Conservation (phyloP, 2,888 invertebrate genomes). For the Lamproptera curius region DNA sequence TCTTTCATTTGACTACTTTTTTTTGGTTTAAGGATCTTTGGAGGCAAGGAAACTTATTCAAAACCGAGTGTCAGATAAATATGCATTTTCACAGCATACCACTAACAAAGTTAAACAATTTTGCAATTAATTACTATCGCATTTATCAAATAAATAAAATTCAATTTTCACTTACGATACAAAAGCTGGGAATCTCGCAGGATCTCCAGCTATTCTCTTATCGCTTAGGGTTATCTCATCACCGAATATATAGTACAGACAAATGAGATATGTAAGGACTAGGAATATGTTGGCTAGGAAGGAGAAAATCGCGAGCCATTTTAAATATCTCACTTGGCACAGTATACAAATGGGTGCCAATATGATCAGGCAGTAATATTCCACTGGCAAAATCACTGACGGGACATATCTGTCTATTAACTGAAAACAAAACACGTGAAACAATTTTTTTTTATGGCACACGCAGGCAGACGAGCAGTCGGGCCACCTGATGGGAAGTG, state of each 20-base stretch:
- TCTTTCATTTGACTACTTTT: too few species aligned
- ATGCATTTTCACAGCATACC: too few species aligned
- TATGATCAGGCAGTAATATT: slow-evolving; percentile 64
- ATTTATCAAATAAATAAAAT: neutral
- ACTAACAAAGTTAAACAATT: too few species aligned
- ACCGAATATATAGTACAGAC: slow-evolving; percentile 89
- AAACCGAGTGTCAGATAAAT: neutral
- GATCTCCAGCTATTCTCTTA: slow-evolving; percentile 74
- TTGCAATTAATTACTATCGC: neutral
- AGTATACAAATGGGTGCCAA: slow-evolving; percentile 56
- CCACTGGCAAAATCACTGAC: slow-evolving; percentile 46
- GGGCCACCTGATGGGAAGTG: too few species aligned
- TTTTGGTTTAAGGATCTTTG: neutral
- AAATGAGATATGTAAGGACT: slow-evolving; percentile 87
- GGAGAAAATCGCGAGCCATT: slow-evolving; percentile 93
- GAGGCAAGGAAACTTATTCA: neutral
- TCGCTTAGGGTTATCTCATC: slow-evolving; percentile 60
- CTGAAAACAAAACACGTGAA: too few species aligned
- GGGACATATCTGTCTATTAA: slow-evolving; percentile 59
- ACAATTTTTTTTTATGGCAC: too few species aligned
- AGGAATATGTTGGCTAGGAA: slow-evolving; percentile 91
- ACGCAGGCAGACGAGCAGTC: too few species aligned
- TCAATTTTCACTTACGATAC: slow-evolving; percentile 78
- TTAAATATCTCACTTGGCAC: slow-evolving; percentile 83
- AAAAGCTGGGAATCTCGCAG: slow-evolving; percentile 87